phyloP scores from a whole-genome alignment of 2,797 vertebrate genomes.

The Crotalus adamanteus region DNA sequence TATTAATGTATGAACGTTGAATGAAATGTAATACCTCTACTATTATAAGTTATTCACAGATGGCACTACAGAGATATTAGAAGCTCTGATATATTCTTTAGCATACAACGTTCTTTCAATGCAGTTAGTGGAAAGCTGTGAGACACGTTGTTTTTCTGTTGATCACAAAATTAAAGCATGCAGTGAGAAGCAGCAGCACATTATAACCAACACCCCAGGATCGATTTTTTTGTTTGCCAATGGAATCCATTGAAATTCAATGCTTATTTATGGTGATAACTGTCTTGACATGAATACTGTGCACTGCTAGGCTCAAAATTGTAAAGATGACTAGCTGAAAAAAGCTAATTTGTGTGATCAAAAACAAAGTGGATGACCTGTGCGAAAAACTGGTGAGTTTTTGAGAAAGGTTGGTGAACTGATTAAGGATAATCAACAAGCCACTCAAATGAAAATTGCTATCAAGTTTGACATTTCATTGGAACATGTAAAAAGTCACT shows the following conservation, averaged over 20 bases:
- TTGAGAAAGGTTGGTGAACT: neutral
- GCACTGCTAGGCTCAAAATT: neutral
- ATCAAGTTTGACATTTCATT: neutral
- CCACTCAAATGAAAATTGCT: neutral
- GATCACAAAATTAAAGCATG: neutral
- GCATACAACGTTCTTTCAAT: neutral
- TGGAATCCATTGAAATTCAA: neutral
- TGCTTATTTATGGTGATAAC: neutral
- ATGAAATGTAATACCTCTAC: neutral
- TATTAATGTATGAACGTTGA: neutral
- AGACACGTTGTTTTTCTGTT: neutral
- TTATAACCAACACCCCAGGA: neutral
- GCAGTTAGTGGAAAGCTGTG: neutral
- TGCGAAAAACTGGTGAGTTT: neutral
- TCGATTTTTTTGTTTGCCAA: neutral
- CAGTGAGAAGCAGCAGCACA: neutral
- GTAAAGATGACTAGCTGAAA: neutral
- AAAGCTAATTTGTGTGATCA: neutral
- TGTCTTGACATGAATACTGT: neutral
- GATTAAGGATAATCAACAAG: neutral
- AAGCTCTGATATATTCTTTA: neutral
- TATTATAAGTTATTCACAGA: neutral
- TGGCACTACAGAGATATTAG: neutral
- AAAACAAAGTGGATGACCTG: neutral
- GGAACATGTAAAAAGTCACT: neutral